These are phyloP conservation scores for Noctua janthe DNA, from an alignment of 2,888 invertebrate species.

Conservation along the genomic window DNA sequence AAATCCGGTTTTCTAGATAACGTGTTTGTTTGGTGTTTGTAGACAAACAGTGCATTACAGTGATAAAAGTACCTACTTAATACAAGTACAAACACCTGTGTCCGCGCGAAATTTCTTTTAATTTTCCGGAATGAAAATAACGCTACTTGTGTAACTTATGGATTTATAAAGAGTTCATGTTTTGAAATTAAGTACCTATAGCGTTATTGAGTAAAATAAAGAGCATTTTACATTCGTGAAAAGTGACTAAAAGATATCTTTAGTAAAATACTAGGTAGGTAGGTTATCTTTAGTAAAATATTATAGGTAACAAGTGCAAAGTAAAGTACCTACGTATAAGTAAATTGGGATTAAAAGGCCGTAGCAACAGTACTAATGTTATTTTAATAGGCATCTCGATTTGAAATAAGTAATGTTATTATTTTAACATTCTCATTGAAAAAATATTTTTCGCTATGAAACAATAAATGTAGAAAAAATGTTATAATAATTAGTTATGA, in stretches of 20 bases:
- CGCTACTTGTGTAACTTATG: not conserved
- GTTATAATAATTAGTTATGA: not conserved
- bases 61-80: conserved; percentile 32
- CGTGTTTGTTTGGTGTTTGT: conserved; percentile 29
- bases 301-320: not conserved
- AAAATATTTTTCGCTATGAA: not conserved
- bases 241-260: conserved; percentile 6
- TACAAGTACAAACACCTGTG: conserved; percentile 2
- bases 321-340: too few species aligned
- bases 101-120: not conserved
- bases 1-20: conserved; percentile 43
- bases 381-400: not conserved
- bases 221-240: not conserved
- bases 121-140: not conserved
- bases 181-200: not conserved
- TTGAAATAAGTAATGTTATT: conserved; percentile 6
- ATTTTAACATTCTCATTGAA: not conserved
- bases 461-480: not conserved
- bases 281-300: not conserved
- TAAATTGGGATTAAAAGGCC: not conserved
- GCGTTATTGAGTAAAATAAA: not conserved
- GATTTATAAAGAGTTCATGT: not conserved
- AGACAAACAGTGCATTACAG: conserved; percentile 40
- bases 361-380: conserved; percentile 13
- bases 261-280: too few species aligned